Percentiles rank a stretch among this genome's conserved stretches.
These are phyloP conservation scores for Choloepus didactylus DNA, from an alignment of 2,797 vertebrate species.

Conservation along the genomic window DNA sequence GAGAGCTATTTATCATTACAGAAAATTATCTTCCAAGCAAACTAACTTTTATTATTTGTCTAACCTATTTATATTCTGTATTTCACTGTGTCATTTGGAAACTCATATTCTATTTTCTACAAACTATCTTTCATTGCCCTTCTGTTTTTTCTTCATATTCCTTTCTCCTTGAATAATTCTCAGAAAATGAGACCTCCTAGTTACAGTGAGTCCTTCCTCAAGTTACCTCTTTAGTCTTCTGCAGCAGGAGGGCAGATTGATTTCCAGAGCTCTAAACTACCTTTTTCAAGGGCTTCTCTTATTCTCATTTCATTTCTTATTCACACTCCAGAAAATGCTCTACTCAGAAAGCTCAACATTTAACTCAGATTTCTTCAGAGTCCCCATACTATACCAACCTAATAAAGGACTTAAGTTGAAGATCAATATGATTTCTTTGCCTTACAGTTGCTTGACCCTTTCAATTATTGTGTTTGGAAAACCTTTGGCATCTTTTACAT, in stretches of 20 bases:
- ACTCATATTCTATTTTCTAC: background rate
- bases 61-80: background rate
- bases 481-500: background rate
- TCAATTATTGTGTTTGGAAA: slow-evolving; percentile 14
- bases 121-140: background rate
- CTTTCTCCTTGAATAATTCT: background rate
- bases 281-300: background rate
- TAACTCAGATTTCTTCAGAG: background rate
- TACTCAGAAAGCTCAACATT: background rate
- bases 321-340: background rate
- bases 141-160: background rate
- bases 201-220: background rate
- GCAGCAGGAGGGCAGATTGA: background rate
- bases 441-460: background rate
- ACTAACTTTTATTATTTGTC: background rate
- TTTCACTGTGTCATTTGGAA: background rate
- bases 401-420: background rate
- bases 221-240: background rate
- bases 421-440: background rate
- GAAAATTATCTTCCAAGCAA: background rate
- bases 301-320: background rate
- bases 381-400: background rate
- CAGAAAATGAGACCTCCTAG: background rate
- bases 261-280: background rate
- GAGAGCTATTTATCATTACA: background rate